phyloP scores from a whole-genome alignment of 2,797 vertebrate species.

The Kryptopterus vitreolus region DNA sequence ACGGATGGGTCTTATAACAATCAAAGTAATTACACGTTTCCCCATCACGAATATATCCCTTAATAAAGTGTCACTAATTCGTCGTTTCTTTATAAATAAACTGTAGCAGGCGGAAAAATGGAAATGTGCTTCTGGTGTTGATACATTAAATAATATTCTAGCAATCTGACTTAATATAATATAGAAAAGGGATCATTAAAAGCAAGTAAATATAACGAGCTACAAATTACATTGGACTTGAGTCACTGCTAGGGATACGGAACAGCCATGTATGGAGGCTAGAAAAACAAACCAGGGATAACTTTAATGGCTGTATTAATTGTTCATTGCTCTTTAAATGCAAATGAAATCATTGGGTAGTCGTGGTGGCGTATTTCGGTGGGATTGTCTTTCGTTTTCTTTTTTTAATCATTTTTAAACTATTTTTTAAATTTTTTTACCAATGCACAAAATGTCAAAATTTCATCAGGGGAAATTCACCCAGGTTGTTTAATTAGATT shows the following conservation, averaged over 20 bases:
- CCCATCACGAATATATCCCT: not conserved
- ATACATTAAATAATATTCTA: not conserved
- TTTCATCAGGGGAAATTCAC: slow-evolving; percentile 12
- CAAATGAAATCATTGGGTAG: not conserved
- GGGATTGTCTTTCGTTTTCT: not conserved
- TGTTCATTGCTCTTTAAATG: not conserved
- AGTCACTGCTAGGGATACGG: too few species aligned
- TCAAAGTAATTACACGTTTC: slow-evolving; percentile 16
- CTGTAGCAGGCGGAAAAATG: not conserved
- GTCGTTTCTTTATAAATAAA: not conserved
- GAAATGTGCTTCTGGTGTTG: too few species aligned
- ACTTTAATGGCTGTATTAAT: not conserved
- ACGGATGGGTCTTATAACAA: slow-evolving; percentile 1
- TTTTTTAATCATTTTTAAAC: not conserved
- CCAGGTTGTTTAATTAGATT: not conserved
- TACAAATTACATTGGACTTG: not conserved
- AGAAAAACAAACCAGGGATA: not conserved
- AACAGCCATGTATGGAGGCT: not conserved
- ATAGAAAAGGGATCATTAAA: not conserved
- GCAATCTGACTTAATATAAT: too few species aligned
- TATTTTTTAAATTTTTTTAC: not conserved
- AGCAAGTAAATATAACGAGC: not conserved
- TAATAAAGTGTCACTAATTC: not conserved
- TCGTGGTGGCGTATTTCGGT: not conserved
- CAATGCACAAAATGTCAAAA: not conserved